Percentiles rank a stretch among this genome's conserved stretches.
These are phyloP conservation scores for Sterna hirundo DNA, from an alignment of 2,113 vertebrate species.

Conservation along the genomic window DNA sequence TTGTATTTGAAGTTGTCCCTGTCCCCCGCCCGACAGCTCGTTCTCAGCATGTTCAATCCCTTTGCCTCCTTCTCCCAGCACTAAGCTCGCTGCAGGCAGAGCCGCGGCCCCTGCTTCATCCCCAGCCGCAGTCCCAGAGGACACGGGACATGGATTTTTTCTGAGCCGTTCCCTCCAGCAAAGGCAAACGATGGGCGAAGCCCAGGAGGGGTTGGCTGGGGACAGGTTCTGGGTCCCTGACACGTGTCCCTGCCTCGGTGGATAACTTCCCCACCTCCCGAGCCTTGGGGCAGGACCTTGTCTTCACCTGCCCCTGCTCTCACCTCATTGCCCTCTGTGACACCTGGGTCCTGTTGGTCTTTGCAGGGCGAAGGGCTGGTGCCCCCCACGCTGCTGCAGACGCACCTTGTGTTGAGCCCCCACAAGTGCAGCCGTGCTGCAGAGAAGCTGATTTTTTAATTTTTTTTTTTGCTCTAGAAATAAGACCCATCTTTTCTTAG, in stretches of 20 bases:
- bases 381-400: background rate
- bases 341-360: too few relatives aligned
- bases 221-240: background rate
- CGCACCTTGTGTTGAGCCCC: background rate
- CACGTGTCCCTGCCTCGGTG: rapidly evolving
- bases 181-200: background rate
- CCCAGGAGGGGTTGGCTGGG: background rate
- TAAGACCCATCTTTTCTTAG: background rate
- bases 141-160: background rate
- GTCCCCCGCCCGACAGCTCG: background rate
- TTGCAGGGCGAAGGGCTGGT: background rate
- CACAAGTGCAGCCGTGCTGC: rapidly evolving
- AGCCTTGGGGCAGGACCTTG: background rate
- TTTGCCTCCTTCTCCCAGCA: background rate
- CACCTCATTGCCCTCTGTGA: background rate
- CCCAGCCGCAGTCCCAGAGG: background rate
- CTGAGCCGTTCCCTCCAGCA: background rate
- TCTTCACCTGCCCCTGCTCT: background rate
- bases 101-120: background rate
- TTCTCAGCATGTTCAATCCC: background rate
- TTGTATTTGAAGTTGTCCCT: background rate
- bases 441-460: background rate
- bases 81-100: background rate
- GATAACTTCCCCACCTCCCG: background rate
- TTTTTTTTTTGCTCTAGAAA: background rate